Evolutionary conservation across 2,113 vertebrate genomes (phyloP).

Genomic region (Bubo scandiacus): DNA sequence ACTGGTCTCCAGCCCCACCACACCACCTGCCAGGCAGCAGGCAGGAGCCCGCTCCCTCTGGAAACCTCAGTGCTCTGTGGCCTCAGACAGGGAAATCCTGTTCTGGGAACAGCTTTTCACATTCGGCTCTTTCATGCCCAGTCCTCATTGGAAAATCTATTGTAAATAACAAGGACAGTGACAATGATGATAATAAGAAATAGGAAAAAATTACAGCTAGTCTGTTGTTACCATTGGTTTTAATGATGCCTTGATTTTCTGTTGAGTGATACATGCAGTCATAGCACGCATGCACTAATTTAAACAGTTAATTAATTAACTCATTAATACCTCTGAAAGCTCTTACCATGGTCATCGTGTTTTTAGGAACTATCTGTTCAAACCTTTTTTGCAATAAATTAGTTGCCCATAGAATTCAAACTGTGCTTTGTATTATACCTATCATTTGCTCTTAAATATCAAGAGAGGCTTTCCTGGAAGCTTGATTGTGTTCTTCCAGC

Average conservation of each 20-base stretch:
- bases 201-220: not conserved
- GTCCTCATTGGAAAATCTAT: not conserved
- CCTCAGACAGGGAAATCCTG: not conserved
- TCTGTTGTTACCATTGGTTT: not conserved
- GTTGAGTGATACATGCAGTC: not conserved
- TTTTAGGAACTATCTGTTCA: not conserved
- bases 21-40: no score
- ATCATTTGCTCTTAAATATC: not conserved
- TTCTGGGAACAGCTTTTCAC: not conserved
- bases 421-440: not conserved
- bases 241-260: not conserved
- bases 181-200: not conserved
- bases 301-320: not conserved
- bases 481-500: not conserved
- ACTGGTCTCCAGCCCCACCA: not conserved
- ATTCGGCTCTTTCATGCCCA: not conserved
- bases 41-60: not conserved
- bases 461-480: not conserved
- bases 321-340: not conserved
- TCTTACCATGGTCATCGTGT: not conserved
- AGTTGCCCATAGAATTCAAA: not conserved
- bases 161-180: not conserved
- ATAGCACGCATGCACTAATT: not conserved
- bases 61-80: not conserved
- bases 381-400: not conserved